A percentile compares a stretch with the other conserved stretches of the same genome.
Evolutionary conservation across 2,888 invertebrate genomes (phyloP).

Genomic region (Agrochola circellaris): DNA sequence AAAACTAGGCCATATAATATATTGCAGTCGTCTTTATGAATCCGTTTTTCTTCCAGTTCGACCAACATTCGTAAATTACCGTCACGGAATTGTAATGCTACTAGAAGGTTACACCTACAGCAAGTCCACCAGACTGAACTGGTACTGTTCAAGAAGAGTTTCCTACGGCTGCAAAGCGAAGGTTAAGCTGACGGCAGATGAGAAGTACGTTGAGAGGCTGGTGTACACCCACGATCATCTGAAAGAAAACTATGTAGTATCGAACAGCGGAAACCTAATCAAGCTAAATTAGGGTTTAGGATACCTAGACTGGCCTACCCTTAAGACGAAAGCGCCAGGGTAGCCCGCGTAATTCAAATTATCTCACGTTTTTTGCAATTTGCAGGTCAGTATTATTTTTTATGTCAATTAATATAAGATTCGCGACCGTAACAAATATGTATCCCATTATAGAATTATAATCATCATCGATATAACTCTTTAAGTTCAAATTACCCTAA

Average conservation of each 20-base stretch:
- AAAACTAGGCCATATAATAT: neutral
- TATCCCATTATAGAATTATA: too few species aligned
- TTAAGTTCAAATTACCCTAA: too few species aligned
- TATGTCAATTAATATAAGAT: too few species aligned
- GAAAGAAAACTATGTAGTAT: constrained; percentile 49
- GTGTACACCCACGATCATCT: constrained; percentile 50
- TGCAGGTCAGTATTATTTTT: too few species aligned
- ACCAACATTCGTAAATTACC: constrained; percentile 54
- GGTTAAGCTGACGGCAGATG: constrained; percentile 60
- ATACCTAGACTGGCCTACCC: neutral
- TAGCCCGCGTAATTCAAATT: neutral
- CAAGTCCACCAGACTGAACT: constrained; percentile 57
- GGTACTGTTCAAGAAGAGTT: constrained; percentile 67
- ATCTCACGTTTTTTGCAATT: too few species aligned
- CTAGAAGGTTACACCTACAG: constrained; percentile 68
- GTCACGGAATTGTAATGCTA: constrained; percentile 64
- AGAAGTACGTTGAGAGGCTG: constrained; percentile 52
- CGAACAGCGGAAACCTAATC: constrained; percentile 48
- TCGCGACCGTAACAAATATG: too few species aligned
- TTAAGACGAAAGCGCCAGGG: too few species aligned
- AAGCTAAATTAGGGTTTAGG: constrained; percentile 34
- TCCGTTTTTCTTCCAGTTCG: constrained; percentile 31
- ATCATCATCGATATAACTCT: too few species aligned
- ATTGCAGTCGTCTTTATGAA: neutral
- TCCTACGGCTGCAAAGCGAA: constrained; percentile 64